These are phyloP conservation scores for Acrossocheilus fasciatus DNA, from an alignment of 2,797 vertebrate species.

Conservation along the genomic window DNA sequence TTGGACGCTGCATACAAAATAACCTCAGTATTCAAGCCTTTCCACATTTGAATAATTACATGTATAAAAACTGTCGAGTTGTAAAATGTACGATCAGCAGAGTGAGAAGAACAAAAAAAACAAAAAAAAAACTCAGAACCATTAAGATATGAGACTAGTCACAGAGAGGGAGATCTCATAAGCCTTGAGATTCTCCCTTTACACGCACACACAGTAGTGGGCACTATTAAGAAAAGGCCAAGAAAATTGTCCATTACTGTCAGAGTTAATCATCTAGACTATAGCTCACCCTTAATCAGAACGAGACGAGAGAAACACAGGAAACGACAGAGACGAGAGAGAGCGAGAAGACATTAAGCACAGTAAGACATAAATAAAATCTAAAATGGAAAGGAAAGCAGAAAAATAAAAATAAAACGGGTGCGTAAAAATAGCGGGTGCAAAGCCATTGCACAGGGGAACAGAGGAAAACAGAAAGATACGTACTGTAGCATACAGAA, in stretches of 20 bases:
- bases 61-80: background rate
- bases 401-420: slow-evolving; percentile 32
- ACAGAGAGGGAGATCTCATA: slow-evolving; percentile 34
- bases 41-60: background rate
- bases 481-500: slow-evolving; percentile 17
- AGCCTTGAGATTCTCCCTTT: slow-evolving; percentile 9
- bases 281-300: slow-evolving; percentile 65
- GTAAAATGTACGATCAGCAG: background rate
- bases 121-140: background rate
- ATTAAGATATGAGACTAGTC: slow-evolving; percentile 26
- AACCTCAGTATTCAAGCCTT: background rate
- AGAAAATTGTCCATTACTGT: slow-evolving; percentile 74
- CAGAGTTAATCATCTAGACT: slow-evolving; percentile 75
- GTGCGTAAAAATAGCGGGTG: slow-evolving; percentile 19
- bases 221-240: slow-evolving; percentile 76
- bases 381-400: slow-evolving; percentile 29
- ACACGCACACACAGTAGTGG: slow-evolving; percentile 10
- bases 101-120: background rate
- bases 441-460: background rate
- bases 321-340: slow-evolving; percentile 26
- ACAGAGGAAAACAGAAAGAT: slow-evolving; percentile 15
- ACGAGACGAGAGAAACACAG: slow-evolving; percentile 18
- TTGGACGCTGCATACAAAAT: background rate
- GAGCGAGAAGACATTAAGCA: slow-evolving; percentile 7
- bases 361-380: slow-evolving; percentile 16